phyloP scores from a whole-genome alignment of 1,140 invertebrate species.

The Lethrus apterus region DNA sequence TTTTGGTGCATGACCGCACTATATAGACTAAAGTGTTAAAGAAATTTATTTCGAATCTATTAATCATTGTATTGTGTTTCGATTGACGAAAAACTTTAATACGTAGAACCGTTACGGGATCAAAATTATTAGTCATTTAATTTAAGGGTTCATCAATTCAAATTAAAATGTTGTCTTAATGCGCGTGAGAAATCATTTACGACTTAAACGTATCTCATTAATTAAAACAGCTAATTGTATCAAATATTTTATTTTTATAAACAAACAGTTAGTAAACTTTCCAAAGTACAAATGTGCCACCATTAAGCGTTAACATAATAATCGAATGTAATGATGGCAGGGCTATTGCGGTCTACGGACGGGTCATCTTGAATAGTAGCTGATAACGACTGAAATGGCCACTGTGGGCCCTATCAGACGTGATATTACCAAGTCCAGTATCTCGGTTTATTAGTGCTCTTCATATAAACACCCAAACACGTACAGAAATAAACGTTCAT shows the following conservation, averaged over 20 bases:
- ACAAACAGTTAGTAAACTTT: neutral
- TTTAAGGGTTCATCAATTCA: neutral
- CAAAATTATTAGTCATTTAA: too few relatives aligned
- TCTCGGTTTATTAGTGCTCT: constrained; percentile 6
- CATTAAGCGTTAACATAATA: constrained; percentile 10
- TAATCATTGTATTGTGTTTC: constrained; percentile 15
- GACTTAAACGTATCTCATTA: neutral
- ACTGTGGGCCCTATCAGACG: constrained; percentile 14
- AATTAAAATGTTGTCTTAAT: neutral
- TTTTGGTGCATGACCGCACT: constrained; percentile 24
- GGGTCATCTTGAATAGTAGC: constrained; percentile 13
- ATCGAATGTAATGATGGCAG: constrained; percentile 17
- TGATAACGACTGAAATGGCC: constrained; percentile 19
- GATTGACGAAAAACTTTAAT: neutral
- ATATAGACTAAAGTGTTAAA: constrained; percentile 15
- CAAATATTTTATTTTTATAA: neutral
- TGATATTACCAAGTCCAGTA: constrained; percentile 12
- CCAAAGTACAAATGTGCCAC: neutral
- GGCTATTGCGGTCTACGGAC: constrained; percentile 11
- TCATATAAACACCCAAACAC: constrained; percentile 1
- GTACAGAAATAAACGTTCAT: neutral
- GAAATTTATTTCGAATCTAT: constrained; percentile 17
- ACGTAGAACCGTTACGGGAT: neutral
- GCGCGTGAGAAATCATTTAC: neutral
- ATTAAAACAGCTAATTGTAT: too few relatives aligned